phyloP scores from a whole-genome alignment of 2,888 invertebrate species.

The Plagodis dolabraria region DNA sequence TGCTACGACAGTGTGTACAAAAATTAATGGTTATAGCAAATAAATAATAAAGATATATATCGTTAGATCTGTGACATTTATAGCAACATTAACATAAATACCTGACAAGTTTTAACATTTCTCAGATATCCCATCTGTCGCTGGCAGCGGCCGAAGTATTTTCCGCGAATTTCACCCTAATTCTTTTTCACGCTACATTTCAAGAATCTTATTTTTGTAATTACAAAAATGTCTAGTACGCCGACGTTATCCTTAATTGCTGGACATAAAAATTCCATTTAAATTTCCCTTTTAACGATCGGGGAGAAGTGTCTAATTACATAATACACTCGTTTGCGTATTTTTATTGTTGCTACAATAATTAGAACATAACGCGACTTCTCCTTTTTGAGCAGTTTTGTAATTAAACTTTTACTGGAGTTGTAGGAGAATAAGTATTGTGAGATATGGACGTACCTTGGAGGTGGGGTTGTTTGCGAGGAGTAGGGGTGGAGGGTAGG shows the following conservation, averaged over 20 bases:
- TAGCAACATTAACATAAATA: conserved; percentile 47
- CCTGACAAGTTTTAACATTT: conserved; percentile 57
- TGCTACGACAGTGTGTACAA: background rate
- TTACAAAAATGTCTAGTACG: conserved; percentile 85
- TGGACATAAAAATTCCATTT: conserved; percentile 86
- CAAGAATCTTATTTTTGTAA: conserved; percentile 85
- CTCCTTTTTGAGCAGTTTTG: conserved; percentile 70
- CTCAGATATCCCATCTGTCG: conserved; percentile 70
- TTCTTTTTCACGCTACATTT: conserved; percentile 85
- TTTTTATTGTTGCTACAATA: conserved; percentile 84
- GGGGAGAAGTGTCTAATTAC: conserved; percentile 84
- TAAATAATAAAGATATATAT: conserved; percentile 1
- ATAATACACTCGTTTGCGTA: conserved; percentile 85
- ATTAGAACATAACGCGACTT: conserved; percentile 83
- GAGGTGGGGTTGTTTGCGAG: conserved; percentile 41
- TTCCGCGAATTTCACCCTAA: conserved; percentile 76
- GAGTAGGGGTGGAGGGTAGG: conserved; percentile 50
- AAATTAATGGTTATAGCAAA: too few relatives aligned
- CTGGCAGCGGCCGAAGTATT: conserved; percentile 66
- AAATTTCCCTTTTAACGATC: conserved; percentile 85
- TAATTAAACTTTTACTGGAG: conserved; percentile 79
- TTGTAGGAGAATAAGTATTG: conserved; percentile 69
- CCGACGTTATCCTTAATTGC: conserved; percentile 85
- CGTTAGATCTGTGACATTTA: conserved; percentile 28
- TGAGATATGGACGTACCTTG: conserved; percentile 63